These are phyloP conservation scores for Spinibarbus caldwelli DNA, from an alignment of 2,797 vertebrate genomes.

Conservation along the genomic window DNA sequence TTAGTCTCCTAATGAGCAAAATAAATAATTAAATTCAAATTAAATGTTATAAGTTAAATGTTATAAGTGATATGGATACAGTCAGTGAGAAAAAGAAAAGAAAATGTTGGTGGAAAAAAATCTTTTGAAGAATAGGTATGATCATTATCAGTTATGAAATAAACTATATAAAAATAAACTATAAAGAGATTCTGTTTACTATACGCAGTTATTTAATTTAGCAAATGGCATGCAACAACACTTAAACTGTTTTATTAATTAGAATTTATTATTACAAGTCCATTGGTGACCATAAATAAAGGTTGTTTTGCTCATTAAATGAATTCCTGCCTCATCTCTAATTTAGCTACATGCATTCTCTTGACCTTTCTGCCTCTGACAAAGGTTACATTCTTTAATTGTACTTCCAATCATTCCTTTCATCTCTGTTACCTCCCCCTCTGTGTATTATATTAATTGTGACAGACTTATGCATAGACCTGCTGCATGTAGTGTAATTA, in stretches of 20 bases:
- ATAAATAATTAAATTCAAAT: background rate
- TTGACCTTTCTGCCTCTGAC: slow-evolving; percentile 27
- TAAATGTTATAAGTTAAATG: too few relatives aligned
- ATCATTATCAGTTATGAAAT: background rate
- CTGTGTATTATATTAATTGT: slow-evolving; percentile 77
- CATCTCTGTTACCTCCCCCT: slow-evolving; percentile 8
- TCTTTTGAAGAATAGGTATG: background rate
- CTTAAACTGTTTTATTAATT: slow-evolving; percentile 1
- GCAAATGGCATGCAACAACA: background rate
- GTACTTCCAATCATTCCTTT: slow-evolving; percentile 7
- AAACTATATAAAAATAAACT: background rate
- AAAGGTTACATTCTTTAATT: slow-evolving; percentile 18
- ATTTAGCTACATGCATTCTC: slow-evolving; percentile 9
- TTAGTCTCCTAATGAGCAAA: background rate
- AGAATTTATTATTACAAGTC: background rate
- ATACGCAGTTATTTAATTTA: background rate
- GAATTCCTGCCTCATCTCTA: background rate
- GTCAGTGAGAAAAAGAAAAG: background rate
- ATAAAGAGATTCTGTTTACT: background rate
- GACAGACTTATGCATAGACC: slow-evolving; percentile 78
- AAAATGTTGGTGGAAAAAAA: background rate
- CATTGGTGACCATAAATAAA: background rate
- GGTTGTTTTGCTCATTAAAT: slow-evolving; percentile 6
- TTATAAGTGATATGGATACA: too few relatives aligned
- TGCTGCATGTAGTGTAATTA: slow-evolving; percentile 80